Evolutionary conservation across 1,140 invertebrate genomes (phyloP).

Genomic region (Macrobrachium nipponense): DNA sequence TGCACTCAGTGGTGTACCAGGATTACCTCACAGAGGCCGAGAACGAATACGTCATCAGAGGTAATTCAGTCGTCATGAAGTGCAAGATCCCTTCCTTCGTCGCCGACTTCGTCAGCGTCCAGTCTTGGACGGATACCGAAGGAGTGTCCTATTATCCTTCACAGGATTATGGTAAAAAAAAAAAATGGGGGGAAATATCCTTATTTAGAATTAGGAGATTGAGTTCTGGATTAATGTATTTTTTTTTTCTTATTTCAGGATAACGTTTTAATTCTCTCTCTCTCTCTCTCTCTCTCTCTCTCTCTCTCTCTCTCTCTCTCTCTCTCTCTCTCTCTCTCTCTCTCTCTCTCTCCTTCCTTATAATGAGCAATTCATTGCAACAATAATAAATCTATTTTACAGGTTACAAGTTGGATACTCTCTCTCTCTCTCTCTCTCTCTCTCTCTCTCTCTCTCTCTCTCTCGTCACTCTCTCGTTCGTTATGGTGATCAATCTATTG

Average conservation of each 20-base stretch:
- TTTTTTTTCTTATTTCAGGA: neutral
- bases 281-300: neutral
- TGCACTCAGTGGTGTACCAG: slow-evolving; percentile 81
- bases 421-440: neutral
- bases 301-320: slow-evolving; percentile 6
- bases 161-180: slow-evolving; percentile 75
- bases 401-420: neutral
- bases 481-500: neutral
- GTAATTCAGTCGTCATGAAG: slow-evolving; percentile 90
- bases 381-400: neutral
- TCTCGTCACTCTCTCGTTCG: neutral
- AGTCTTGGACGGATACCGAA: slow-evolving; percentile 86
- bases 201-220: neutral
- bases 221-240: neutral
- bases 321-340: neutral
- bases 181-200: neutral
- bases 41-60: slow-evolving; percentile 91
- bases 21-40: slow-evolving; percentile 89
- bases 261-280: neutral
- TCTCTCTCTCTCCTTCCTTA: neutral
- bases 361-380: neutral
- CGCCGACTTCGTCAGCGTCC: slow-evolving; percentile 88
- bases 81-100: slow-evolving; percentile 93
- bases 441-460: neutral
- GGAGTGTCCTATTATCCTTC: slow-evolving; percentile 77